phyloP scores from a whole-genome alignment of 2,888 invertebrate species.

The Conops quadrifasciatus region DNA sequence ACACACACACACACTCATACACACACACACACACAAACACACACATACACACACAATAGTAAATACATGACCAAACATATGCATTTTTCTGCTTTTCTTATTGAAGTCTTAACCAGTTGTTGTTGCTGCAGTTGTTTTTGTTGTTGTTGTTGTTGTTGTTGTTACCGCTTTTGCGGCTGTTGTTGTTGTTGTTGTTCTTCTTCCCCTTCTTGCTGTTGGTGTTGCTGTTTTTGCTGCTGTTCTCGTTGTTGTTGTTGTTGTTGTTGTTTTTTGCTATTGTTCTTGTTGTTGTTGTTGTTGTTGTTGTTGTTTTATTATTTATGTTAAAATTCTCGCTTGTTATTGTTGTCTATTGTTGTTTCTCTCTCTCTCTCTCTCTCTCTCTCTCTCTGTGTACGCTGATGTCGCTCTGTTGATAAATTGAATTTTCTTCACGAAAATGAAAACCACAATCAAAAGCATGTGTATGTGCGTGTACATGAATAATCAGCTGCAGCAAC shows the following conservation, averaged over 20 bases:
- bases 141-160: background rate
- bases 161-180: background rate
- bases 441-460: background rate
- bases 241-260: slow-evolving; percentile 2
- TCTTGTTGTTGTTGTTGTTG: background rate
- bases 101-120: too few relatives aligned
- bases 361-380: background rate
- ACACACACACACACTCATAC: background rate
- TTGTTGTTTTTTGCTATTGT: background rate
- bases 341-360: background rate
- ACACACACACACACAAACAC: background rate
- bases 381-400: background rate
- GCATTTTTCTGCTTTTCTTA: background rate
- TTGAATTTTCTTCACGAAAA: slow-evolving; percentile 22
- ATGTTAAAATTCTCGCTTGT: background rate
- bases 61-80: background rate
- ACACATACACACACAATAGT: background rate
- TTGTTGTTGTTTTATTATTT: too few relatives aligned
- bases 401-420: slow-evolving; percentile 32
- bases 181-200: background rate
- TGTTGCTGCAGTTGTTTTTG: background rate
- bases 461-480: background rate
- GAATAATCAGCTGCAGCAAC: background rate
- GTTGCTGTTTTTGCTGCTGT: background rate
- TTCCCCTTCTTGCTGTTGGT: background rate